Base-by-base conservation (phyloP, 2,797 vertebrate species). In the Benthosema pterotum region DNA sequence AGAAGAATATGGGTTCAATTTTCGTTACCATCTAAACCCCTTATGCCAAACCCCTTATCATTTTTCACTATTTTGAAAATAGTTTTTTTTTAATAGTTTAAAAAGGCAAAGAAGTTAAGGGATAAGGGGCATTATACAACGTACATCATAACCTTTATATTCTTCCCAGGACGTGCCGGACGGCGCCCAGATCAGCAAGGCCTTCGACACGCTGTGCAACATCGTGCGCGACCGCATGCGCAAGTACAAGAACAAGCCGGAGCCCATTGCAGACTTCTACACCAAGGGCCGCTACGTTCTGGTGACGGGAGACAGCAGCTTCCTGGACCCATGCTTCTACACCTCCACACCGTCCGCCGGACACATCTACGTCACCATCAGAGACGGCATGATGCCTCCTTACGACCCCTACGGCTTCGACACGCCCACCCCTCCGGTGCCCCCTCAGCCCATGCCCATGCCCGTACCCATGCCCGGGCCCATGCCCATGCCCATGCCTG, bases 101-200 rank as follows among this genome's bases (percentile, higher is more conserved):
- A n/a, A n/a, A n/a, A n/a, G n/a, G n/a, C n/a, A n/a, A n/a, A n/a
- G n/a, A n/a, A n/a, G n/a, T n/a, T n/a, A n/a, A n/a, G n/a, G n/a
- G n/a, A n/a, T n/a, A n/a, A n/a, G n/a, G n/a, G n/a, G n/a, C n/a
- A n/a, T n/a, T n/a, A n/a, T n/a, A n/a, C n/a, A n/a, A n/a, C n/a
- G n/a, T n/a, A n/a, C n/a, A n/a, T n/a, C n/a, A n/a, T 25, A 25
- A 25, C 22, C 22, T 25, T 25, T 25, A 25, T n/a, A n/a, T 3
- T 25, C 22, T 5, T 25, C 22, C 3, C 22, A 96, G 71, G 97
- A 99, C 0, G 93, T 97, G 17, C 96, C 96, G 0, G 97, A 99
- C 5, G 97, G 98, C 73, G 95, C 94, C 52, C 93, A 93, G 83
- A 94, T 99, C 82, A 99, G 97, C 90, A 98, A 97, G 88, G 96